Percentiles rank a stretch among this genome's conserved stretches.
These are phyloP conservation scores for Epinephelus malabaricus DNA, from an alignment of 2,797 vertebrate genomes.

Conservation along the genomic window DNA sequence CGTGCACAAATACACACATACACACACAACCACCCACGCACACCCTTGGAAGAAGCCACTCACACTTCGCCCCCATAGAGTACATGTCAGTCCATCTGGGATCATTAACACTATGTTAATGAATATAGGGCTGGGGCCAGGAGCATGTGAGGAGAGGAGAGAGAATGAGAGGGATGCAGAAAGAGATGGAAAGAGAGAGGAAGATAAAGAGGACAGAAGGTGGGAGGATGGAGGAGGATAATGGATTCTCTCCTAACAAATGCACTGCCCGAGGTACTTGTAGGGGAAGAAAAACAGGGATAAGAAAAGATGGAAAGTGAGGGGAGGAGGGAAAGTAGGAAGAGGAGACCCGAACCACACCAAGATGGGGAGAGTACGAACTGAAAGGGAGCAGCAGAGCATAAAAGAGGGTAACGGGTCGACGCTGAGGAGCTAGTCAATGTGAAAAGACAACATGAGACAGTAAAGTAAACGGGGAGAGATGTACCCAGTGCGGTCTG, in stretches of 20 bases:
- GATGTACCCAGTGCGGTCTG: conserved; percentile 34
- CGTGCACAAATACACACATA: conserved; percentile 40
- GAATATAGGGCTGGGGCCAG: conserved; percentile 77
- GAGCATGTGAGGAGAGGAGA: conserved; percentile 68
- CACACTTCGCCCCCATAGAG: conserved; percentile 81
- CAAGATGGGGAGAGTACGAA: conserved; percentile 18
- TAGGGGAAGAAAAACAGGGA: conserved; percentile 6
- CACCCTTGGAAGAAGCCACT: conserved; percentile 76
- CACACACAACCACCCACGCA: conserved; percentile 66
- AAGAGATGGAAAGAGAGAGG: conserved; percentile 22
- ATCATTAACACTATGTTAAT: conserved; percentile 85
- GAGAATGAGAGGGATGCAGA: conserved; percentile 8
- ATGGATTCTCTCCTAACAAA: conserved; percentile 73
- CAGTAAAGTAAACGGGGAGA: conserved; percentile 47
- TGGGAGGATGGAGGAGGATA: conserved; percentile 69
- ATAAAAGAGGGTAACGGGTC: conserved; percentile 17
- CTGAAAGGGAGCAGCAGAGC: conserved; percentile 36
- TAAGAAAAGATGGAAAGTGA: conserved; percentile 43
- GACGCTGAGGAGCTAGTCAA: conserved; percentile 15
- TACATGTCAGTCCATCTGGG: conserved; percentile 86
- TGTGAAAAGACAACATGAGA: conserved; percentile 39
- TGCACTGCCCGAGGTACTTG: conserved; percentile 65
- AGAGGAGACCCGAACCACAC: conserved; percentile 41
- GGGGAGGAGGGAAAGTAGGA: conserved; percentile 18
- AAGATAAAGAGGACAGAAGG: conserved; percentile 58